phyloP scores from a whole-genome alignment of 2,113 vertebrate species.

The Pteronura brasiliensis region DNA sequence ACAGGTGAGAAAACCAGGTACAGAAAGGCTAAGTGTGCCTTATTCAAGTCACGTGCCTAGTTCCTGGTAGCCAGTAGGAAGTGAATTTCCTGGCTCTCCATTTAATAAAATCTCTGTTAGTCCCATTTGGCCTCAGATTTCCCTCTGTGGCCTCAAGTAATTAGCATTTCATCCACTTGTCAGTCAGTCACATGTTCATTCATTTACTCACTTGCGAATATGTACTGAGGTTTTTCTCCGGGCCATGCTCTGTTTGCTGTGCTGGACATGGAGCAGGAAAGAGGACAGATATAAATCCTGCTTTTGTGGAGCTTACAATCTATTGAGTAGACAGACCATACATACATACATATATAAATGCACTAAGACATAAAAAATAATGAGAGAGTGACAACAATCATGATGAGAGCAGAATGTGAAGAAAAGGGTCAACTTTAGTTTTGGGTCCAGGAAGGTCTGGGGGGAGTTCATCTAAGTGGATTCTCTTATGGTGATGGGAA shows the following conservation, averaged over 20 bases:
- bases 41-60: not conserved
- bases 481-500: not conserved
- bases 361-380: not conserved
- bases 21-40: not conserved
- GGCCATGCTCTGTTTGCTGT: not conserved
- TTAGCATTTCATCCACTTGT: not conserved
- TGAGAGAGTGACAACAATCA: not conserved
- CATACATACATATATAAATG: not conserved
- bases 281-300: not conserved
- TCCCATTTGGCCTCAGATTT: not conserved
- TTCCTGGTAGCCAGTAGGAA: not conserved
- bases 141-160: not conserved
- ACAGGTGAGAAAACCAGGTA: not conserved
- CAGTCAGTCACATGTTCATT: not conserved
- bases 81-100: not conserved
- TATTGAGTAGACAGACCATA: not conserved
- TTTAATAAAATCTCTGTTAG: not conserved
- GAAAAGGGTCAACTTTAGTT: not conserved
- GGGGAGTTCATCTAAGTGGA: not conserved
- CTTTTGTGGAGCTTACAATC: not conserved
- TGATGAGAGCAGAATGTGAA: not conserved
- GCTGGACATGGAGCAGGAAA: not conserved
- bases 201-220: not conserved
- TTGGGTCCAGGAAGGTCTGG: not conserved
- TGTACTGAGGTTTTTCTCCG: not conserved